These are phyloP conservation scores for Anorthoa munda DNA, from an alignment of 2,888 invertebrate genomes.

Conservation along the genomic window DNA sequence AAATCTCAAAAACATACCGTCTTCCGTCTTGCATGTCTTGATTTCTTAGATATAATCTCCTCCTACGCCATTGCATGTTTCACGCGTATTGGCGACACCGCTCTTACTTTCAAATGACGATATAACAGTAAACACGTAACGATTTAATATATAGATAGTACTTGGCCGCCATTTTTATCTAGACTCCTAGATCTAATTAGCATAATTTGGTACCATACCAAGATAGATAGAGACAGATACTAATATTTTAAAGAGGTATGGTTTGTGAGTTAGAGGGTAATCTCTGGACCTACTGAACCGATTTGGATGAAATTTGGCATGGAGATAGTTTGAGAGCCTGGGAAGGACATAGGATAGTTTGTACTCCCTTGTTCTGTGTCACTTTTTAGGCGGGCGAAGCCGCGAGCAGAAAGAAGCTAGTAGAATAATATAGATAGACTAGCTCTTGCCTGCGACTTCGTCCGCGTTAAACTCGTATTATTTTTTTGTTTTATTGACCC, in stretches of 20 bases:
- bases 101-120: constrained; percentile 63
- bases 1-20: background rate
- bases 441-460: background rate
- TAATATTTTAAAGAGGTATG: no score
- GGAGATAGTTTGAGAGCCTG: no score
- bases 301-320: no score
- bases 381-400: no score
- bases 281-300: no score
- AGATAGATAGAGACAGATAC: no score
- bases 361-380: no score
- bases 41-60: constrained; percentile 23
- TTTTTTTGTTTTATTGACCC: no score
- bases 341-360: no score
- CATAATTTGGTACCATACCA: constrained; percentile 1
- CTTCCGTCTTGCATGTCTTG: constrained; percentile 12
- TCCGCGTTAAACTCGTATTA: no score
- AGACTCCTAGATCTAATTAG: constrained; percentile 48
- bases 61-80: constrained; percentile 39
- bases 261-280: no score
- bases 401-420: no score
- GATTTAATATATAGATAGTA: constrained; percentile 33
- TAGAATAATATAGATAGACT: background rate
- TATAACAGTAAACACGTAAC: constrained; percentile 45
- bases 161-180: constrained; percentile 43
- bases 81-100: constrained; percentile 53